phyloP scores from a whole-genome alignment of 2,797 vertebrate genomes.

The Podarcis siculus region DNA sequence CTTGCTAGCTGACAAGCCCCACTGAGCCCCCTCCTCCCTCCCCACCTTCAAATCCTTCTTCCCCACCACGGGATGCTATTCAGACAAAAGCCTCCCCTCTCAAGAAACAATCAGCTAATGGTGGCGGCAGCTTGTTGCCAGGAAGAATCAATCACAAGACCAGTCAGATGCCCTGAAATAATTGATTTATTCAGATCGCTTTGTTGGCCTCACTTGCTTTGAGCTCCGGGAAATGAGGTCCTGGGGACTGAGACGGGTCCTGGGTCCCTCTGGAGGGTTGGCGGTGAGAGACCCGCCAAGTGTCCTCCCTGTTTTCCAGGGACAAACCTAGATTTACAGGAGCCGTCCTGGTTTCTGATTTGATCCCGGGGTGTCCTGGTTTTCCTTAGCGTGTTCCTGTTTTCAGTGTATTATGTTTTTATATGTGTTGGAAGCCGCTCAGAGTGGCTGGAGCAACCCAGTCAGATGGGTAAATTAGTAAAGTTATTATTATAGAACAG shows the following conservation, averaged over 20 bases:
- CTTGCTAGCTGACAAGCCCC: not conserved
- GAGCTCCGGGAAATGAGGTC: not conserved
- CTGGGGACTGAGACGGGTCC: not conserved
- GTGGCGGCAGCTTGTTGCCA: not conserved
- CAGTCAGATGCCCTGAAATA: not conserved
- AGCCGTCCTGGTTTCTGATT: too few species aligned
- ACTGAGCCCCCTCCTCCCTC: not conserved
- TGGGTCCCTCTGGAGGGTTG: not conserved
- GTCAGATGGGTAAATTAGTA: too few species aligned
- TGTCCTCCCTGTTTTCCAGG: too few species aligned
- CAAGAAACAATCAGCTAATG: conserved; percentile 38
- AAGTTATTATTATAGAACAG: too few species aligned
- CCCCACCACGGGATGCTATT: not conserved
- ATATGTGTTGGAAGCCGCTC: too few species aligned
- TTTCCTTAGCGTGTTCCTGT: too few species aligned
- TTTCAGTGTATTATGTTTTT: too few species aligned
- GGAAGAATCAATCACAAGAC: conserved; percentile 12
- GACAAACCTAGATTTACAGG: too few species aligned
- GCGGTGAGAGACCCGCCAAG: not conserved
- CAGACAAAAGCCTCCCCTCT: not conserved
- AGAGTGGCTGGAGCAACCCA: too few species aligned
- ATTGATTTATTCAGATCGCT: conserved; percentile 6
- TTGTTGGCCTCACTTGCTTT: not conserved
- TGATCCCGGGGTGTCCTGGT: accelerated
- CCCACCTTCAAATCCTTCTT: too few species aligned